Evolutionary conservation across 2,888 invertebrate genomes (phyloP).

Genomic region (Dione juno): DNA sequence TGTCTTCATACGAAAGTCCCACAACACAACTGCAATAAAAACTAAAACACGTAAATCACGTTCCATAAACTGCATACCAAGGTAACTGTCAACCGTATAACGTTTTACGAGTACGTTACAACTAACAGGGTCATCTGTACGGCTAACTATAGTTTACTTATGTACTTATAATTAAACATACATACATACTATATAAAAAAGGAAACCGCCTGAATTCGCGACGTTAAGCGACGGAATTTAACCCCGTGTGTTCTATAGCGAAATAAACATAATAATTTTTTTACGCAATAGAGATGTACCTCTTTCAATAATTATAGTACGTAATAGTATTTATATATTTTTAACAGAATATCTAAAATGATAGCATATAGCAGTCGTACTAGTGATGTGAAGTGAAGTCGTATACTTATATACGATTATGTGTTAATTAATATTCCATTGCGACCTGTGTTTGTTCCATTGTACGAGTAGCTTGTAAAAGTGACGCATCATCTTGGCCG

Average conservation of each 20-base stretch:
- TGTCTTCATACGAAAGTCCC: neutral
- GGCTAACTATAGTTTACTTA: neutral
- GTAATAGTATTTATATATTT: too few species aligned
- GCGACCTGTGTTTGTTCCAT: neutral
- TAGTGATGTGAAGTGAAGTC: too few species aligned
- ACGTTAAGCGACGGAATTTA: too few species aligned
- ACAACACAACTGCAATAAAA: constrained; percentile 12
- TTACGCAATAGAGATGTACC: too few species aligned
- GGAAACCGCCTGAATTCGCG: too few species aligned
- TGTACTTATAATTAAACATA: neutral
- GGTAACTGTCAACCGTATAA: constrained; percentile 26
- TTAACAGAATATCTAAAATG: too few species aligned
- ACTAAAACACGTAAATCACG: constrained; percentile 7
- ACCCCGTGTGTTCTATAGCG: too few species aligned
- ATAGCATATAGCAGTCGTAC: too few species aligned
- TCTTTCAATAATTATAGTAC: too few species aligned
- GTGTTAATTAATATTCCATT: neutral
- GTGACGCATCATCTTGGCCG: neutral
- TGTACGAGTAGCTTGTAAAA: neutral
- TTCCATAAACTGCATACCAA: neutral
- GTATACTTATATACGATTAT: neutral
- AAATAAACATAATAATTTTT: too few species aligned
- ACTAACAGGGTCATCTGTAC: constrained; percentile 14
- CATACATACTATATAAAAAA: too few species aligned
- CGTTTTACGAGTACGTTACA: constrained; percentile 19